A percentile compares a stretch with the other conserved stretches of the same genome.
Conservation (phyloP, 2,888 invertebrate genomes). For the Timandra comae region DNA sequence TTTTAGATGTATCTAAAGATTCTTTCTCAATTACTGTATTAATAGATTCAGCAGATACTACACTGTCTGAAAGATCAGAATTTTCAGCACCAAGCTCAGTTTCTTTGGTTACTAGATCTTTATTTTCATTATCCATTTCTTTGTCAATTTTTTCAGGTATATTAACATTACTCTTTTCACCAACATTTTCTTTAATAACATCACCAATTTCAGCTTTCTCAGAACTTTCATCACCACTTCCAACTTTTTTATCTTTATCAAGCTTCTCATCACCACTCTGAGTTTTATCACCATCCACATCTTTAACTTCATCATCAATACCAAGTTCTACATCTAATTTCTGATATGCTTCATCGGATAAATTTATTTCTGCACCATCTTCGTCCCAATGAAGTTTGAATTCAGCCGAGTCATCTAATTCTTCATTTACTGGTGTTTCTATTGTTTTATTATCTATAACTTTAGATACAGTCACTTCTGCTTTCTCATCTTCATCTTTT, state of each 20-base stretch:
- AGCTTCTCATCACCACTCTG: background rate
- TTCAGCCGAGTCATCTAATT: conserved; percentile 25
- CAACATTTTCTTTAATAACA: conserved; percentile 10
- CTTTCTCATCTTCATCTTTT: background rate
- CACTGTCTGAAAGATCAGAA: background rate
- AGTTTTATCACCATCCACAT: conserved; percentile 10
- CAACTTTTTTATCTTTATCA: conserved; percentile 7
- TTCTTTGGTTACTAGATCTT: background rate
- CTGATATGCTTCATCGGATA: conserved; percentile 4
- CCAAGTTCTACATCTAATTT: conserved; percentile 10
- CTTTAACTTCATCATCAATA: conserved; percentile 8
- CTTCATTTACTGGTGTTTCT: background rate
- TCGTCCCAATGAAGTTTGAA: conserved; percentile 44
- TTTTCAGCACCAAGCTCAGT: background rate
- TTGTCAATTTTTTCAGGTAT: too few relatives aligned
- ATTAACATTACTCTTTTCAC: background rate
- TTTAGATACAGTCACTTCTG: too few relatives aligned
- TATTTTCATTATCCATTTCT: conserved; percentile 1
- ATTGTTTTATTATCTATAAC: too few relatives aligned
- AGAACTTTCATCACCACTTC: conserved; percentile 9
- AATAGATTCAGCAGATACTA: too few relatives aligned
- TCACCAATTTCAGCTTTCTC: too few relatives aligned
- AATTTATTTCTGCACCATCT: conserved; percentile 9
- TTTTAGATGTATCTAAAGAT: too few relatives aligned
- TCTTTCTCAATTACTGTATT: too few relatives aligned